A percentile compares a stretch with the other conserved stretches of the same genome.
These are phyloP conservation scores for Tympanoctomys barrerae DNA, from an alignment of 2,797 vertebrate genomes.

Conservation along the genomic window DNA sequence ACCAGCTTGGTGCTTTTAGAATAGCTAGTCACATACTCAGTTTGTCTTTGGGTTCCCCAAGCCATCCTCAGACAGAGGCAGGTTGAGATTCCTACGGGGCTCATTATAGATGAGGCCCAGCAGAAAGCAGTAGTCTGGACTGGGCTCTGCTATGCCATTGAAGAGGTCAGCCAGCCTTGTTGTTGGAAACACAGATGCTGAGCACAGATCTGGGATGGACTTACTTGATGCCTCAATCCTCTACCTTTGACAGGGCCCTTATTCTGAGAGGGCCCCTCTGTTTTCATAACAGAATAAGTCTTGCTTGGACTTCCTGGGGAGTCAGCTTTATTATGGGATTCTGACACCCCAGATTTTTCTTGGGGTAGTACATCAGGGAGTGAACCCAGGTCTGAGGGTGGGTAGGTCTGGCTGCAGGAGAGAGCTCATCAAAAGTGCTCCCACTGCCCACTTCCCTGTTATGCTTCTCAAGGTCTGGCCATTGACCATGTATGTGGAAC, in stretches of 20 bases:
- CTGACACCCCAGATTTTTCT: not conserved
- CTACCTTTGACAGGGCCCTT: fast-evolving
- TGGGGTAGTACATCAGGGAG: fast-evolving
- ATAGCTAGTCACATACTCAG: no score
- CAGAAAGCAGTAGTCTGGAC: not conserved
- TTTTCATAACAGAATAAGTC: not conserved
- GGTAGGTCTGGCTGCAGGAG: fast-evolving
- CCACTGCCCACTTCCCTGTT: not conserved
- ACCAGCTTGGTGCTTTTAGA: not conserved
- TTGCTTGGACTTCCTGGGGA: not conserved
- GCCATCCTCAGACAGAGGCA: not conserved
- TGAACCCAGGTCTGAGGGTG: no score
- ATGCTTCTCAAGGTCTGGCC: not conserved
- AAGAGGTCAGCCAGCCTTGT: not conserved
- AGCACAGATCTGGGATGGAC: fast-evolving
- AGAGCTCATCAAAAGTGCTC: not conserved
- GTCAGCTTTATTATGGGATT: not conserved
- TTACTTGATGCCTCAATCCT: fast-evolving
- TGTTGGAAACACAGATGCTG: not conserved
- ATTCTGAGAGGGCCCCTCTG: not conserved
- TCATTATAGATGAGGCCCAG: not conserved
- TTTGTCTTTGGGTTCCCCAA: not conserved
- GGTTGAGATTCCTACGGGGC: no score
- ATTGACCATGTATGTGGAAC: fast-evolving
- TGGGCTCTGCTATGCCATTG: fast-evolving